Base-by-base conservation (phyloP, 2,113 vertebrate genomes). In the Charadrius vociferus region DNA sequence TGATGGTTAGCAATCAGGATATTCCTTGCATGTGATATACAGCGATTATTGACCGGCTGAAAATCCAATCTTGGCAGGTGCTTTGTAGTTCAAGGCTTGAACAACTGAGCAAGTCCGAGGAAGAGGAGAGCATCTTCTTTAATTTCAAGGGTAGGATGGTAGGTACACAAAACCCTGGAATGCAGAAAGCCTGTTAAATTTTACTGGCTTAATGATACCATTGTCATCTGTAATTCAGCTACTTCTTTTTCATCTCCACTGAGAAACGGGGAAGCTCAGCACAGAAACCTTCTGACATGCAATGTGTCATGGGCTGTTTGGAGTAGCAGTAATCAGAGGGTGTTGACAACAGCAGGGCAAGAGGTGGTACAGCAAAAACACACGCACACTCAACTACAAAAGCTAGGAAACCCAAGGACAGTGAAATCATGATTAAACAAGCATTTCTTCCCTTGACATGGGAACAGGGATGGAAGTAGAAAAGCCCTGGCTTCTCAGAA, bases 361-460 rank as follows among this genome's bases (percentile, higher is more conserved):
- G 87, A 95, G 89, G 91, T 88, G 75, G 70, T 67, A 75, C 80
- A 95, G 63, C 32, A 92, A 96, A 97, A 83, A 90, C 81, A 90
- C 81, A 92, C 61, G 77, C 78, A 77, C 47, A 47, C 74, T 79
- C 36, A 45, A 55, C 59, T 94, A 62, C 78, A 82, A 94, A 94
- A 91, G 36, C 59, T 41, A 55, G 39, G 63, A 75, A 93, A 95
- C 49, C 24, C 59, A 43, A 71, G 56, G 68, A 50, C 43, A 53
- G 34, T 39, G 41, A 92, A 81, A 86, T 67, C n/a, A 56, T 29
- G 18, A 72, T 47, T 83, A 55, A 52, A 49, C 4, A 47, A 52
- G 75, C n/a, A 47, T 73, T 80, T 73, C 18, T 70, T 34, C 72
- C 41, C n/a, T 77, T 37, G 50, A 77, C 49, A 26, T 23, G 6